Conservation (phyloP, 2,113 vertebrate species). For the Psettodes erumei region DNA sequence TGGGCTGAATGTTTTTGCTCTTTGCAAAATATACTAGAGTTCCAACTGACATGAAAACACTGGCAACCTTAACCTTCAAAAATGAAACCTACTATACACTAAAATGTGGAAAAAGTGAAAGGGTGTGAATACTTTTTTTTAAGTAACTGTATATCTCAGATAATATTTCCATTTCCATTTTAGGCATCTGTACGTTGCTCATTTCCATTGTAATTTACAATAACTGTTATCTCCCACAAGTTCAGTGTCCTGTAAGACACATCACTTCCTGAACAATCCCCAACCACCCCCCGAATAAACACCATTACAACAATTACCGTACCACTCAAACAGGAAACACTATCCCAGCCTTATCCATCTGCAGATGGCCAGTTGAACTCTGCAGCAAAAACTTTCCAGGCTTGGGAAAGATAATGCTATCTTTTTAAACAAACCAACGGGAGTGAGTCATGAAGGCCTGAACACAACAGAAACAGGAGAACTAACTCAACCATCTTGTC, state of each 20-base stretch:
- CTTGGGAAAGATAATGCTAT: constrained; percentile 45
- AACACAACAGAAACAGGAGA: neutral
- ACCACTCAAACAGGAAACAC: constrained; percentile 49
- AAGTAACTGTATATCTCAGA: neutral
- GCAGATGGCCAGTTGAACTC: constrained; percentile 23
- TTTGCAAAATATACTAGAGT: neutral
- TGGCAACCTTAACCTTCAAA: neutral
- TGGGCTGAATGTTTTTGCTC: neutral
- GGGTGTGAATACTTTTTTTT: neutral
- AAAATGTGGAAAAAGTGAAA: neutral
- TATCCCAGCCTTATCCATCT: constrained; percentile 33
- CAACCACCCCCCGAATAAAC: constrained; percentile 16
- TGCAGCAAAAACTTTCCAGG: constrained; percentile 15
- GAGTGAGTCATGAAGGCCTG: constrained; percentile 40
- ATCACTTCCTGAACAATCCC: constrained; percentile 52
- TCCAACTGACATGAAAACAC: neutral
- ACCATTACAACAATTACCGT: neutral
- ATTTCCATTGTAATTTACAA: neutral
- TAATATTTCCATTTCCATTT: neutral
- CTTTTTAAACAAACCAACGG: constrained; percentile 28
- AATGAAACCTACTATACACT: neutral
- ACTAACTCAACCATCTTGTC: too few relatives aligned
- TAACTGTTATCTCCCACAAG: constrained; percentile 37
- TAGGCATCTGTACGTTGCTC: neutral
- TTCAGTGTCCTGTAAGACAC: constrained; percentile 28